Evolutionary conservation across 2,797 vertebrate genomes (phyloP).

Genomic region (Manis crassicaudata): DNA sequence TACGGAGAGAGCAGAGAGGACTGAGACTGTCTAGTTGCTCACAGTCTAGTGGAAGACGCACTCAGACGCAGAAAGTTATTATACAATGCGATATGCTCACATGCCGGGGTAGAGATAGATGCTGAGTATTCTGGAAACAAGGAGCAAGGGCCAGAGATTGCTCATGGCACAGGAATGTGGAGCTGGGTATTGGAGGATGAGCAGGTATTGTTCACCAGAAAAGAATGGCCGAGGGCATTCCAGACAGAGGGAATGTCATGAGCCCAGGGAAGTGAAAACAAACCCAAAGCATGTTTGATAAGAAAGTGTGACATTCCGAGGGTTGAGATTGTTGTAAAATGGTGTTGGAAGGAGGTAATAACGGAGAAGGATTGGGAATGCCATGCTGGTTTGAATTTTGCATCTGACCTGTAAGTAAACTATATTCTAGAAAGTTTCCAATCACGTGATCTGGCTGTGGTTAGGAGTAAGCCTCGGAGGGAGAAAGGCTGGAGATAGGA

Average conservation of each 20-base stretch:
- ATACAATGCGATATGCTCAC: not conserved
- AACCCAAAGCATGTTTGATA: not conserved
- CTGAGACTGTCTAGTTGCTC: not conserved
- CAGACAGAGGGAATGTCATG: not conserved
- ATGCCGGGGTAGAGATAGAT: not conserved
- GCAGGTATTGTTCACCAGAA: not conserved
- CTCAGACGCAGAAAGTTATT: not conserved
- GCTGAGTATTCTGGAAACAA: not conserved
- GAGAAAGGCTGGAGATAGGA: not conserved
- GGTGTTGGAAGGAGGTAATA: not conserved
- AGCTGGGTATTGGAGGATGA: not conserved
- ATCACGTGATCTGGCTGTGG: not conserved
- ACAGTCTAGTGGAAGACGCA: not conserved
- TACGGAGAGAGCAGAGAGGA: not conserved
- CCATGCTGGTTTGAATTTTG: not conserved
- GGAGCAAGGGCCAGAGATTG: not conserved
- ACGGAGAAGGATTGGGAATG: not conserved
- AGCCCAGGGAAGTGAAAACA: not conserved
- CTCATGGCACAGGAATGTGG: not conserved
- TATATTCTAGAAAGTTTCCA: not conserved
- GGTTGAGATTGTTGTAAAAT: not conserved
- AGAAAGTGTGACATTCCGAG: not conserved
- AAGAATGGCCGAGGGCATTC: not conserved
- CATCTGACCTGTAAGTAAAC: not conserved
- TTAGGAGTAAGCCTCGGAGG: not conserved